These are phyloP conservation scores for Saimiri boliviensis DNA, from an alignment of 2,113 vertebrate species.

Conservation along the genomic window DNA sequence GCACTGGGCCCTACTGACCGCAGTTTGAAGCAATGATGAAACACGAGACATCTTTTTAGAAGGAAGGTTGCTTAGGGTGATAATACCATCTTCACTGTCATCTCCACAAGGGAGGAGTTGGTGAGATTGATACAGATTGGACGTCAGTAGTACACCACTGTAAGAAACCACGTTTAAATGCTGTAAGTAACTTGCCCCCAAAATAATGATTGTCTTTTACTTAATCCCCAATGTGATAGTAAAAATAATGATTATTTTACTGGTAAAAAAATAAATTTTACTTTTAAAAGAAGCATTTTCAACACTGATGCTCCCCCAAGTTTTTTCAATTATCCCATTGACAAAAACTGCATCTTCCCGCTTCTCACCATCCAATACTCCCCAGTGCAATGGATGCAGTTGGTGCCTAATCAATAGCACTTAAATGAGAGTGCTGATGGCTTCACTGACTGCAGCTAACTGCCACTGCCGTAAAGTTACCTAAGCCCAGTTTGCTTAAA, in stretches of 20 bases:
- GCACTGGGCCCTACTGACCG: too few relatives aligned
- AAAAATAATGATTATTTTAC: not conserved
- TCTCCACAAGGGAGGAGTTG: not conserved
- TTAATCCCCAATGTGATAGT: too few relatives aligned
- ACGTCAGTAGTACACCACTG: not conserved
- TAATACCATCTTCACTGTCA: not conserved
- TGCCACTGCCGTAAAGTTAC: not conserved
- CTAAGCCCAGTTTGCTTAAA: too few relatives aligned
- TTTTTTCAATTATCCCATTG: not conserved
- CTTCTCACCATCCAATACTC: not conserved
- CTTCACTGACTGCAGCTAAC: not conserved
- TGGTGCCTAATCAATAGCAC: rapidly evolving
- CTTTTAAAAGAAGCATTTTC: not conserved
- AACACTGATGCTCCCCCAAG: not conserved
- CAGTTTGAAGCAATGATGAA: not conserved
- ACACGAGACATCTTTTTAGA: not conserved
- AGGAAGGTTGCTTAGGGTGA: not conserved
- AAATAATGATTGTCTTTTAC: not conserved
- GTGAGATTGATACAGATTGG: not conserved
- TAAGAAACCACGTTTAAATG: not conserved
- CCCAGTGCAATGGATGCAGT: not conserved
- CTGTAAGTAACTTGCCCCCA: not conserved
- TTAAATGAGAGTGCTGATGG: not conserved
- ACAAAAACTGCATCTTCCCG: not conserved
- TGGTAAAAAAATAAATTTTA: not conserved